A percentile compares a stretch with the other conserved stretches of the same genome.
phyloP scores from a whole-genome alignment of 30 jellyfish, hydroid and myxozoan genomes.

The Hydractinia echinata region DNA sequence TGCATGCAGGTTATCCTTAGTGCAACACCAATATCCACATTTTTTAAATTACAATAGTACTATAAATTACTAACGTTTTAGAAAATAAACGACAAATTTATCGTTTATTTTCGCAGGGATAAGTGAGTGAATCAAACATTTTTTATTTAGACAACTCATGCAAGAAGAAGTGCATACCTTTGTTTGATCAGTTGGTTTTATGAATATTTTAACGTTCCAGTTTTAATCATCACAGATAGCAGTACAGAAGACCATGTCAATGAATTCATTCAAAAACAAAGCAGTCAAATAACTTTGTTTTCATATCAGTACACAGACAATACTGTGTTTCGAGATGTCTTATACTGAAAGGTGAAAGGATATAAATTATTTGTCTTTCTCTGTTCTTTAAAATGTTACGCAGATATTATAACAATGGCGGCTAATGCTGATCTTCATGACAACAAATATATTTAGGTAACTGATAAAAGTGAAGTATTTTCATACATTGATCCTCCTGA shows the following conservation, averaged over 20 bases:
- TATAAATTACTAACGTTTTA: no score
- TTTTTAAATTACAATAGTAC: no score
- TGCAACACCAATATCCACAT: no score
- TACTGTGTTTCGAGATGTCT: background rate
- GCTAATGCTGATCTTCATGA: background rate
- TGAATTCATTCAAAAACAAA: background rate
- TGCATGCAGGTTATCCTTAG: no score
- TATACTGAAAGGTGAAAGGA: background rate
- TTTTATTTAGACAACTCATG: no score
- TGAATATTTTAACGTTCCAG: background rate
- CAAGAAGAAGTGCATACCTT: background rate
- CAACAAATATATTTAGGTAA: background rate
- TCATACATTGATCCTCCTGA: no score
- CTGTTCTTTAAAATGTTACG: conserved; percentile 5
- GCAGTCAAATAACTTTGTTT: background rate
- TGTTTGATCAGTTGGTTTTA: conserved; percentile 1
- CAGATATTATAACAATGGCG: background rate
- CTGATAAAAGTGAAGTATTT: no score
- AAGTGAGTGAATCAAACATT: no score
- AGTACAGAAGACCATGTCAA: background rate
- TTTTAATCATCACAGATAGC: background rate
- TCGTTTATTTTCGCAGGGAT: no score
- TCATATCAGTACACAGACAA: background rate
- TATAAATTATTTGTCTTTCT: background rate
- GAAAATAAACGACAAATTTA: no score